Evolutionary conservation across 2,888 invertebrate species (phyloP).

Genomic region (Cantharis rufa): DNA sequence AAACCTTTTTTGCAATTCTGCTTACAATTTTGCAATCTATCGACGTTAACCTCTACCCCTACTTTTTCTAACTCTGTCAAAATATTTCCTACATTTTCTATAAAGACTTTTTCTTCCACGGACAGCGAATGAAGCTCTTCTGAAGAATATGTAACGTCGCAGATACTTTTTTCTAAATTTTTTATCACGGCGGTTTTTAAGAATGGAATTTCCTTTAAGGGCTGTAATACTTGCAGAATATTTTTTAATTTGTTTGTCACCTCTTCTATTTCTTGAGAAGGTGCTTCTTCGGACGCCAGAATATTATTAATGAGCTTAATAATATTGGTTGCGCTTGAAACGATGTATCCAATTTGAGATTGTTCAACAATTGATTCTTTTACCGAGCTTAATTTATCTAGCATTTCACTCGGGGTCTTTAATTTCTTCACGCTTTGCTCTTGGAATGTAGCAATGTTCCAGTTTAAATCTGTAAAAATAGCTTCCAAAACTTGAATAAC

Average conservation of each 20-base stretch:
- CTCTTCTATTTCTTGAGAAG: not conserved
- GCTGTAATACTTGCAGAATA: not conserved
- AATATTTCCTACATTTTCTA: slow-evolving; percentile 5
- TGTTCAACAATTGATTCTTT: not conserved
- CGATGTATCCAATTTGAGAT: not conserved
- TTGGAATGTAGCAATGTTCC: not conserved
- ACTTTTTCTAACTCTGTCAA: slow-evolving; percentile 1
- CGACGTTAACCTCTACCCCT: not conserved
- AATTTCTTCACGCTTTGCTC: not conserved
- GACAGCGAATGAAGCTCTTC: not conserved
- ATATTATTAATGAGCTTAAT: not conserved
- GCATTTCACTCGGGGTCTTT: not conserved
- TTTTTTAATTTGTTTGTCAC: not conserved
- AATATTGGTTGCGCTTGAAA: not conserved
- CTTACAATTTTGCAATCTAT: slow-evolving; percentile 12
- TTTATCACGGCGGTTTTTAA: not conserved
- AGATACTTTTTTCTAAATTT: not conserved
- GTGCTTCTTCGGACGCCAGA: not conserved
- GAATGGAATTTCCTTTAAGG: not conserved
- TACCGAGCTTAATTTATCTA: not conserved
- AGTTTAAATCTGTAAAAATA: slow-evolving; percentile 16
- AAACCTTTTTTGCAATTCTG: slow-evolving; percentile 16
- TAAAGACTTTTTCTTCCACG: not conserved
- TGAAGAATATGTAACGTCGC: not conserved
- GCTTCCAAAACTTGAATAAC: slow-evolving; percentile 14